Conservation (phyloP, 2,888 invertebrate genomes). For the Pandemis cinnamomeana region DNA sequence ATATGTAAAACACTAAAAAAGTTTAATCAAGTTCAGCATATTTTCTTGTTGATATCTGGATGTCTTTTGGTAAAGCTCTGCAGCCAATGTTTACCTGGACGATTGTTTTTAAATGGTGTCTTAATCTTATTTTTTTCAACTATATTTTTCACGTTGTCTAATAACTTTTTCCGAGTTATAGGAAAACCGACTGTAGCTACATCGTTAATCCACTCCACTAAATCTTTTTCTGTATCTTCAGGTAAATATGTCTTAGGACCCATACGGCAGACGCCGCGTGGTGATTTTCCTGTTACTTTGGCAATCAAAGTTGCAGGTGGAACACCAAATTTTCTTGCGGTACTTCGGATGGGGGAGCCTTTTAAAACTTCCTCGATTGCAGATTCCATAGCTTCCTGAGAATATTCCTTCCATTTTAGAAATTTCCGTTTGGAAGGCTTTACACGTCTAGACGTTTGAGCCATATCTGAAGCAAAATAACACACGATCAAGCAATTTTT, state of each 20-base stretch:
- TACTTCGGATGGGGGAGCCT: neutral
- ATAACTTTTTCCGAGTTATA: neutral
- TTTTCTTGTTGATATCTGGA: neutral
- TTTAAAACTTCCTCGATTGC: neutral
- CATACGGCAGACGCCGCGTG: neutral
- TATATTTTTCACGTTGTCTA: neutral
- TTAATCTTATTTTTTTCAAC: constrained; percentile 1
- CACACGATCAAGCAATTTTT: too few relatives aligned
- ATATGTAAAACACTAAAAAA: too few relatives aligned
- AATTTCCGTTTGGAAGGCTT: neutral
- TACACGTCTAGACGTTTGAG: too few relatives aligned
- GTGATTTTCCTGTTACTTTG: neutral
- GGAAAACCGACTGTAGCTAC: neutral
- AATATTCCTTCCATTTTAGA: neutral
- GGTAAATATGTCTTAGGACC: constrained; percentile 9
- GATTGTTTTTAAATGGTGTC: constrained; percentile 8
- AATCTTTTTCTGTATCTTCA: neutral
- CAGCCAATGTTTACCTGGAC: constrained; percentile 6
- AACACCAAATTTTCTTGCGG: neutral
- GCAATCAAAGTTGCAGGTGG: neutral
- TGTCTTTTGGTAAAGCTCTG: constrained; percentile 3
- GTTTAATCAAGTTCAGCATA: neutral
- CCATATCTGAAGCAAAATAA: neutral
- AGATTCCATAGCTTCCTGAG: neutral
- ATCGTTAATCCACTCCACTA: neutral